Evolutionary conservation across 2,113 vertebrate species (phyloP).

Genomic region (Benthochromis sp.): DNA sequence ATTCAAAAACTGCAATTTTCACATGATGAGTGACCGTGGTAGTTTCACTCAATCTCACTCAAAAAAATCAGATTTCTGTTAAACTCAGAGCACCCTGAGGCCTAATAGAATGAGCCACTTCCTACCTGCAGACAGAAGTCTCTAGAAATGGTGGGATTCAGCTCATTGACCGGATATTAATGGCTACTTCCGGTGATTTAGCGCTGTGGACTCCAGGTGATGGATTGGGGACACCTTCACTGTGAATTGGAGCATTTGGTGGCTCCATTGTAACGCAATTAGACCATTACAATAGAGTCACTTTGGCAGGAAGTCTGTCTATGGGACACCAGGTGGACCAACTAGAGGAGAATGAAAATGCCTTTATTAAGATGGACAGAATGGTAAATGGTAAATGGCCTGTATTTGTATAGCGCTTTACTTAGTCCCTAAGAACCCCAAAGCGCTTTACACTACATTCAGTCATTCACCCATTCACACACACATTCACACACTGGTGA

Average conservation of each 20-base stretch:
- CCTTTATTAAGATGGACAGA: not conserved
- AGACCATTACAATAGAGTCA: conserved; percentile 10
- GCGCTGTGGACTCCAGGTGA: conserved; percentile 6
- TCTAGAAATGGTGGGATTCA: conserved; percentile 18
- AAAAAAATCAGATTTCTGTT: not conserved
- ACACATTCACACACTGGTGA: not conserved
- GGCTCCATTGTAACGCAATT: conserved; percentile 37
- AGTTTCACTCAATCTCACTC: not conserved
- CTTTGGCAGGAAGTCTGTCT: not conserved
- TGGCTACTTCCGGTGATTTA: conserved; percentile 38
- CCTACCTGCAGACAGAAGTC: not conserved
- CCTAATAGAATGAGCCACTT: conserved; percentile 20
- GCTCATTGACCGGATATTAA: conserved; percentile 50
- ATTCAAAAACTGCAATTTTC: not conserved
- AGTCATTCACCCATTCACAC: not conserved
- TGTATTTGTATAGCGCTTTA: not conserved
- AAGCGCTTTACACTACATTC: not conserved
- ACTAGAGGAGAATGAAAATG: not conserved
- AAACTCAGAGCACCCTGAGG: not conserved
- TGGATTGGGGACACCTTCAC: conserved; percentile 44
- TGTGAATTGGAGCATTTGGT: conserved; percentile 36
- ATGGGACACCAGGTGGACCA: not conserved
- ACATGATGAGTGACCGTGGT: not conserved
- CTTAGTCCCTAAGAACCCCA: not conserved
- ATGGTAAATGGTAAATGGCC: not conserved